Conservation (phyloP, 2,888 invertebrate genomes). For the Drosophila paranaensis region DNA sequence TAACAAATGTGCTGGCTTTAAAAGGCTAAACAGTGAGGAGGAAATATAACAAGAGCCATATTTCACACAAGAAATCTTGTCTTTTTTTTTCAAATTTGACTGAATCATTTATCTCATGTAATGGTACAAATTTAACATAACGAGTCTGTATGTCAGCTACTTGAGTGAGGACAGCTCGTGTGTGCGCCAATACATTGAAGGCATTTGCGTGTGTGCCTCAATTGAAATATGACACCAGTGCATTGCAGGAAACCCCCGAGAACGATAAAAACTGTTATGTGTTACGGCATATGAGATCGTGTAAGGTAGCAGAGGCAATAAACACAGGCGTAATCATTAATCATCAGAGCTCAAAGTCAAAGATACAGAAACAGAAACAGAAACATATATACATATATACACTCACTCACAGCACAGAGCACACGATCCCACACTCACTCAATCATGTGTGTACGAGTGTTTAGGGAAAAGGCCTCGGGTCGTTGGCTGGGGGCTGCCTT, state of each 20-base stretch:
- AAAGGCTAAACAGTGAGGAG: background rate
- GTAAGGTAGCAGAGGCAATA: constrained; percentile 63
- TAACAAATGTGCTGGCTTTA: background rate
- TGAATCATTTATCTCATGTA: constrained; percentile 5
- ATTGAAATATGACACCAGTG: constrained; percentile 61
- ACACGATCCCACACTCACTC: constrained; percentile 34
- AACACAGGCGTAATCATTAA: constrained; percentile 77
- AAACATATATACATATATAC: constrained; percentile 24
- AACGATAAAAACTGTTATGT: constrained; percentile 50
- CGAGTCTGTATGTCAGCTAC: constrained; percentile 20
- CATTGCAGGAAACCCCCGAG: constrained; percentile 52
- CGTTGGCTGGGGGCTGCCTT: constrained; percentile 59
- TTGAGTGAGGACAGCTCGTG: constrained; percentile 4
- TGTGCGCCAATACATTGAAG: constrained; percentile 20
- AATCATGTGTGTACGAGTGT: constrained; percentile 57
- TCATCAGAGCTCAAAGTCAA: constrained; percentile 77
- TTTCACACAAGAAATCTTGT: background rate
- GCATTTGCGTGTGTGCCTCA: constrained; percentile 43
- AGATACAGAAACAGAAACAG: constrained; percentile 63
- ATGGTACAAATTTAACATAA: constrained; percentile 20
- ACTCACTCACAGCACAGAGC: constrained; percentile 14
- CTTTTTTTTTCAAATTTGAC: background rate
- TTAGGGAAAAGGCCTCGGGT: constrained; percentile 60
- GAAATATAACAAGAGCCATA: background rate
- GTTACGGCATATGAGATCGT: constrained; percentile 26